A percentile compares a stretch with the other conserved stretches of the same genome.
Conservation (phyloP, 2,797 vertebrate species). For the Salmo trutta region DNA sequence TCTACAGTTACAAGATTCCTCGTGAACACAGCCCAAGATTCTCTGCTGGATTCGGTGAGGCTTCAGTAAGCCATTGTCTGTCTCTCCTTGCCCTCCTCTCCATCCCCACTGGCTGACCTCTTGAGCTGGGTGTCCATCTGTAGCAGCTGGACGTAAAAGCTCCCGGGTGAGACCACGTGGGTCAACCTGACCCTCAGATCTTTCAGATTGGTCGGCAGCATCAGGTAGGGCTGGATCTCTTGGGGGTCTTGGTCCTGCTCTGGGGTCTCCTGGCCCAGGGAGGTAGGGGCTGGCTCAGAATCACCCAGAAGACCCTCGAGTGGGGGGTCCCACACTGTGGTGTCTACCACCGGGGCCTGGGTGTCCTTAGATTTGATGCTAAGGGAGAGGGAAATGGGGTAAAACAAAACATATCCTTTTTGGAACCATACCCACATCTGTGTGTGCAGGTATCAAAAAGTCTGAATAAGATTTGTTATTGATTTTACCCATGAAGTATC, state of each 20-base stretch:
- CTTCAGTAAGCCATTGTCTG: background rate
- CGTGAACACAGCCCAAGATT: background rate
- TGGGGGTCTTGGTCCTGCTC: background rate
- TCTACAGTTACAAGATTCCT: background rate
- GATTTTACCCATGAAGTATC: background rate
- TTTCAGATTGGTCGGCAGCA: constrained; percentile 34
- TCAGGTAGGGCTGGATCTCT: constrained; percentile 11
- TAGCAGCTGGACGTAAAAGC: constrained; percentile 73
- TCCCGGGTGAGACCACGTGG: constrained; percentile 75
- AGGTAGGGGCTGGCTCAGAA: background rate
- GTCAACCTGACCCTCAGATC: constrained; percentile 66
- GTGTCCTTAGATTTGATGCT: constrained; percentile 27
- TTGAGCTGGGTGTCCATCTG: constrained; percentile 66
- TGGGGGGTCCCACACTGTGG: constrained; percentile 34
- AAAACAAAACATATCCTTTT: background rate
- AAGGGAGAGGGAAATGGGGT: background rate
- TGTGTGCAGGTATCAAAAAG: no score
- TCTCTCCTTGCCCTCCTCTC: background rate
- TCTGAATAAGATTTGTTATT: background rate
- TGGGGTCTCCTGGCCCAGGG: background rate
- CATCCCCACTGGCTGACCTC: constrained; percentile 64
- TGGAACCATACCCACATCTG: no score
- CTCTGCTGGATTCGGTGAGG: background rate
- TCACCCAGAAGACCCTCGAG: constrained; percentile 7
- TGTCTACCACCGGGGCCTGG: constrained; percentile 20